Conservation (phyloP, 2,113 vertebrate genomes). For the Semnopithecus entellus region DNA sequence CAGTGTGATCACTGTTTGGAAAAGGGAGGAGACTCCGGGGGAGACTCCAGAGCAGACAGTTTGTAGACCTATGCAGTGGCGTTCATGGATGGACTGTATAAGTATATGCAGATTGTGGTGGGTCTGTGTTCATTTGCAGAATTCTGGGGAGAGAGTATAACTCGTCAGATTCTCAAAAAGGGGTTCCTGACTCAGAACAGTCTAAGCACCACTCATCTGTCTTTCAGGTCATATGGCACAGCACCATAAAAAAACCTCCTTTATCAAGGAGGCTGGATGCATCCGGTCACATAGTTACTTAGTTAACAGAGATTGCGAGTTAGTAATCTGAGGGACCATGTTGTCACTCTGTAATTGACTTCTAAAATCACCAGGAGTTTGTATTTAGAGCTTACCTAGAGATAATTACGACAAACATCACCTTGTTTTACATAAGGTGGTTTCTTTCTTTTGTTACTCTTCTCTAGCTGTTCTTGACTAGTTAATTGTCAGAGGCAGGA, state of each 20-base stretch:
- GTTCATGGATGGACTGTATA: neutral
- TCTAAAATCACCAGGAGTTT: neutral
- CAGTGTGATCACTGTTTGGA: neutral
- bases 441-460: neutral
- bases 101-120: neutral
- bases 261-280: neutral
- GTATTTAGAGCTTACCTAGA: neutral
- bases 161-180: neutral
- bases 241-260: neutral
- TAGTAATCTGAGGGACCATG: neutral
- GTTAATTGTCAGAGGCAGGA: neutral
- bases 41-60: neutral
- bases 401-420: neutral
- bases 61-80: neutral
- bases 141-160: neutral
- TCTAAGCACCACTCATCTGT: neutral
- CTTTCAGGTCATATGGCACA: neutral
- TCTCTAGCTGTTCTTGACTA: neutral
- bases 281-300: neutral
- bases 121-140: neutral
- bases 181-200: neutral
- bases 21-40: neutral
- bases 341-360: neutral
- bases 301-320: neutral
- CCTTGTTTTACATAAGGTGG: neutral